phyloP scores from a whole-genome alignment of 2,113 vertebrate species.

The Eretmochelys imbricata region DNA sequence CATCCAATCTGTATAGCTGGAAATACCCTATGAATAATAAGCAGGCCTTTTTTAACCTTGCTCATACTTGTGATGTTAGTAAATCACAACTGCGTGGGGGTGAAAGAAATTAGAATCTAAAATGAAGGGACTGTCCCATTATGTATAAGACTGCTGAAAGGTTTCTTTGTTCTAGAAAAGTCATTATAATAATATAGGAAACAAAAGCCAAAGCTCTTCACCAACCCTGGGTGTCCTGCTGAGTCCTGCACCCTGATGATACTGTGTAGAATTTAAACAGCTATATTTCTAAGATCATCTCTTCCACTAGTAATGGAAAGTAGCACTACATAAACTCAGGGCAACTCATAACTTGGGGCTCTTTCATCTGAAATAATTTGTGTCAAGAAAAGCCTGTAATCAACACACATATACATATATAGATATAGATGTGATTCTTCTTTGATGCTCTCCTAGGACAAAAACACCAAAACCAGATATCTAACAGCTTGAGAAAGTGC shows the following conservation, averaged over 20 bases:
- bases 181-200: constrained; percentile 25
- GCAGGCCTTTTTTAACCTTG: constrained; percentile 16
- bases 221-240: neutral
- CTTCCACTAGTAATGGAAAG: constrained; percentile 14
- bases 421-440: neutral
- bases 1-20: neutral
- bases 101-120: constrained; percentile 57
- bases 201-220: neutral
- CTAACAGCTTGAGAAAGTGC: neutral
- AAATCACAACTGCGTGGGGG: constrained; percentile 15
- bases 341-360: neutral
- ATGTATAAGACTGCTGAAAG: constrained; percentile 26
- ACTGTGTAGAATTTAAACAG: constrained; percentile 12
- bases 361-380: neutral
- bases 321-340: neutral
- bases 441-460: neutral
- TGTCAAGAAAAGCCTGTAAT: neutral
- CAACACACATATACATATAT: neutral
- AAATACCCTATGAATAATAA: constrained; percentile 58
- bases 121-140: neutral
- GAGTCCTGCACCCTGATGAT: neutral
- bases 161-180: constrained; percentile 31
- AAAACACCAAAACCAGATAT: neutral
- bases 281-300: neutral
- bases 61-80: neutral